Evolutionary conservation across 30 jellyfish, hydroid and myxozoan genomes (phyloP), one percentile per base, ranked within the genome.

Genomic region (Turritopsis rubra): DNA sequence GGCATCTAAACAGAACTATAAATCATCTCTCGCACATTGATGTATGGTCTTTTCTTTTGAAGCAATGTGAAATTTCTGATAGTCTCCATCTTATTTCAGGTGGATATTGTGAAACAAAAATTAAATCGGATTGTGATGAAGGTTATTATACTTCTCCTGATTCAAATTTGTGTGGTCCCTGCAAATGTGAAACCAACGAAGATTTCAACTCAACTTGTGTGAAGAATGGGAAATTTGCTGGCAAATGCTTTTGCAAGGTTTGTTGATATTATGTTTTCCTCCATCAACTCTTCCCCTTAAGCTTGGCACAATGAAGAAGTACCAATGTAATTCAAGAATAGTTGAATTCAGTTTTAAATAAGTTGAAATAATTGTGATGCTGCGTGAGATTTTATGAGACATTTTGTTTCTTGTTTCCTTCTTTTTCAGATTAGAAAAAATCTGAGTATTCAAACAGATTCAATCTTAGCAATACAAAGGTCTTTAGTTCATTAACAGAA

Each of bases 191-290:
- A 71, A 65, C 81, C 19, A 68, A 82, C 28, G 81, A 82, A 7
- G 83, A 92, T 60, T 92, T 92, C 73, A 86, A 88, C 79, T 91
- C 94, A n/a, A 83, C 65, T 21, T 93, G 99, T 82, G 89, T 88
- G 68, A 53, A 53, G 21, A 30, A 80, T 65, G 87, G 87, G 5
- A 26, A 74, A 74, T 24, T 30, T 65, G 79, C 99, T 25, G 99
- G 99, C 23, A 76, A 73, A 52, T 93, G 99, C 75, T 82, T 73
- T 71, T 93, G 99, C 87, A 93, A 93, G 96, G 99, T 93, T 75
- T 0, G 83, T n/a, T 21, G 74, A 16, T n/a, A 52, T 16, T 66
- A 41, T 41, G 60, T 41, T 41, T 41, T 41, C n/a, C n/a, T n/a
- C n/a, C n/a, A n/a, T n/a, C n/a, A n/a, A n/a, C n/a, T n/a, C n/a